These are phyloP conservation scores for Tolmerus cingulatus DNA, from an alignment of 2,888 invertebrate species.

Conservation along the genomic window DNA sequence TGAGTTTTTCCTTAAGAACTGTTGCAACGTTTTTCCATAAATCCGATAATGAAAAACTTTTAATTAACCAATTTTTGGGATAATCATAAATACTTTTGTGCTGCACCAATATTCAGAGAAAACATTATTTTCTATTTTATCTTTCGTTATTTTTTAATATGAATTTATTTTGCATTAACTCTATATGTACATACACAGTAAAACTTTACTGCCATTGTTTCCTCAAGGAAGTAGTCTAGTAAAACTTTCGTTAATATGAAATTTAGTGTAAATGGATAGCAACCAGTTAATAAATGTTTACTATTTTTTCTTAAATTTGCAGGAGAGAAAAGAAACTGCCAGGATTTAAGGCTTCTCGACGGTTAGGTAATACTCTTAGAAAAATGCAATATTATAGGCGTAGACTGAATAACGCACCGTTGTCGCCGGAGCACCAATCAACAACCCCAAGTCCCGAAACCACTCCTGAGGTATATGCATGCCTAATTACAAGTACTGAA, in stretches of 20 bases:
- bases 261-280: background rate
- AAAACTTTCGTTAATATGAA: background rate
- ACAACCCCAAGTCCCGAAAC: conserved; percentile 64
- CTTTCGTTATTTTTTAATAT: too few species aligned
- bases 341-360: conserved; percentile 59
- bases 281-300: background rate
- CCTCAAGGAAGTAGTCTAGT: background rate
- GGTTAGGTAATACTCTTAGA: conserved; percentile 59
- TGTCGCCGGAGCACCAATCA: conserved; percentile 56
- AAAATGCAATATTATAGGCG: conserved; percentile 62
- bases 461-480: conserved; percentile 60
- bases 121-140: too few species aligned
- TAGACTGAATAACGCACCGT: conserved; percentile 55
- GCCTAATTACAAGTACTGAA: background rate
- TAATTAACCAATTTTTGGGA: too few species aligned
- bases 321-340: conserved; percentile 62
- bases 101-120: too few species aligned
- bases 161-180: too few species aligned
- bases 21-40: too few species aligned
- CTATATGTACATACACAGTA: too few species aligned
- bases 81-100: too few species aligned
- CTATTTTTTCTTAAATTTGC: conserved; percentile 20
- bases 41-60: too few species aligned
- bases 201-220: too few species aligned
- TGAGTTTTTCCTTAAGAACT: too few species aligned